Conservation (phyloP, 64 coral and sea anemone genomes). For the Pocillopora damicornis region DNA sequence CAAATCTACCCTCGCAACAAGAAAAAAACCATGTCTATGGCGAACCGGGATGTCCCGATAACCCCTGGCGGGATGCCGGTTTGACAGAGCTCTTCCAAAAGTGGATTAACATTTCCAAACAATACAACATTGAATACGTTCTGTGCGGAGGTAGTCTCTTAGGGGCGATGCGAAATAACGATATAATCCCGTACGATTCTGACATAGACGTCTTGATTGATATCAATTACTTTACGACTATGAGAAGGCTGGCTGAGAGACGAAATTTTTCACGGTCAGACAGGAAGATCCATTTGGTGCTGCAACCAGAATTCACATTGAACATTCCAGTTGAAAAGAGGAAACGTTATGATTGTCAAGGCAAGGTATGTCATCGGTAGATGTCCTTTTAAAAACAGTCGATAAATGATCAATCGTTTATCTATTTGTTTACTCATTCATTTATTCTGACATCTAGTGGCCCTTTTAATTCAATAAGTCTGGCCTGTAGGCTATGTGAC, state of each 20-base stretch:
- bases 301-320: conserved; percentile 63
- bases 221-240: conserved; percentile 45
- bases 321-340: conserved; percentile 16
- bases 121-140: conserved; percentile 65
- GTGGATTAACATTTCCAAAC: conserved; percentile 51
- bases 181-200: conserved; percentile 68
- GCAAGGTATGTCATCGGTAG: conserved; percentile 31
- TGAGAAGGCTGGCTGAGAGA: conserved; percentile 32
- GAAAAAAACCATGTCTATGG: conserved; percentile 41
- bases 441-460: too few species aligned
- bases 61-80: conserved; percentile 39
- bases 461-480: too few species aligned
- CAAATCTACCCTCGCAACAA: background rate
- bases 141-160: conserved; percentile 49
- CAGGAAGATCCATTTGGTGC: conserved; percentile 52
- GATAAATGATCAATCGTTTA: background rate
- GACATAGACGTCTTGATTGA: conserved; percentile 73
- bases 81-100: conserved; percentile 30
- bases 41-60: conserved; percentile 45
- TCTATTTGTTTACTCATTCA: too few species aligned
- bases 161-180: conserved; percentile 56
- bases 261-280: conserved; percentile 44
- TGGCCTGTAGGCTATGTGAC: too few species aligned
- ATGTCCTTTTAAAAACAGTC: background rate
- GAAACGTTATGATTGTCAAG: conserved; percentile 62